phyloP scores from a whole-genome alignment of 2,888 invertebrate species.

The Hirtodrosophila alboralis region DNA sequence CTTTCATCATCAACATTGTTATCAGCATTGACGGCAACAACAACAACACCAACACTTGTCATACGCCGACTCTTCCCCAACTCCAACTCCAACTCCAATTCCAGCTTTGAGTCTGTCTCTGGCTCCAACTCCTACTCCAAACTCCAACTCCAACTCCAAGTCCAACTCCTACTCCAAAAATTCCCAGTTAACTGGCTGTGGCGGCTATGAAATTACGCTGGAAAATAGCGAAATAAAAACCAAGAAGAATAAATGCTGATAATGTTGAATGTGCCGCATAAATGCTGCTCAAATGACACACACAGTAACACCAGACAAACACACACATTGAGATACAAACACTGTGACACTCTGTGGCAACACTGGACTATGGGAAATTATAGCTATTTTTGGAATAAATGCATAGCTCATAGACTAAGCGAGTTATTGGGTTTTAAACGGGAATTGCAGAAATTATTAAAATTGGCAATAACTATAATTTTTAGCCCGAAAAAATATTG shows the following conservation, averaged over 20 bases:
- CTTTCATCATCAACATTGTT: constrained; percentile 77
- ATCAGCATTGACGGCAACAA: constrained; percentile 58
- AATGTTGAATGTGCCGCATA: constrained; percentile 77
- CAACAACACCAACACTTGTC: constrained; percentile 48
- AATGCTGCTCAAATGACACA: constrained; percentile 63
- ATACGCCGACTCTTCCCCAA: neutral
- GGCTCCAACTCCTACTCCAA: constrained; percentile 6
- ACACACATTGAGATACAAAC: constrained; percentile 8
- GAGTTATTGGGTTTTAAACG: too few species aligned
- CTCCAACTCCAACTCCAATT: neutral
- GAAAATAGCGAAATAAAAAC: constrained; percentile 76
- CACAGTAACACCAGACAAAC: neutral
- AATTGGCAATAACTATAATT: too few species aligned
- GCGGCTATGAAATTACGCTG: constrained; percentile 72
- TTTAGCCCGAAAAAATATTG: too few species aligned
- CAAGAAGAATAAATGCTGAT: constrained; percentile 73
- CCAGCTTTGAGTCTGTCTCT: constrained; percentile 1
- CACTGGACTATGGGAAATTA: too few species aligned
- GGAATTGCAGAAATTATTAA: too few species aligned
- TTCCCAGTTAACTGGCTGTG: constrained; percentile 51
- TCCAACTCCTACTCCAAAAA: constrained; percentile 1
- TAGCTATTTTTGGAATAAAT: too few species aligned
- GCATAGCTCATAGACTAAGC: too few species aligned
- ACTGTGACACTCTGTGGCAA: neutral
- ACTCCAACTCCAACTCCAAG: neutral